Base-by-base conservation (phyloP, 2,113 vertebrate genomes). In the Suricata suricatta region DNA sequence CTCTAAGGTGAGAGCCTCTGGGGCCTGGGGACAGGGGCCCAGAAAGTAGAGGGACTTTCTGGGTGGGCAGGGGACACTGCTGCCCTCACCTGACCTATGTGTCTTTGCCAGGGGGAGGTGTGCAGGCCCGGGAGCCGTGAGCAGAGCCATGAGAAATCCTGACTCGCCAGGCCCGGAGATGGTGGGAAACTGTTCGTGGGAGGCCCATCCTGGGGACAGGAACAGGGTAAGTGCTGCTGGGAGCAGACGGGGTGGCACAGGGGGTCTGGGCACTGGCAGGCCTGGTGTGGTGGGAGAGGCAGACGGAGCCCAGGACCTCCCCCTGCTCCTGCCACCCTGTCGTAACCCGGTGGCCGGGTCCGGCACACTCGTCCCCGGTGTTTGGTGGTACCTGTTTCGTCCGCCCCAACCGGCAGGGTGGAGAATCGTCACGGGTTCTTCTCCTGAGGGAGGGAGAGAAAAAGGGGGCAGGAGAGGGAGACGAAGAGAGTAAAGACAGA, bases 111-210 rank as follows among this genome's bases (percentile, higher is more conserved):
- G 79, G 93, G 38, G 44, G 29, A 44, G 35, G 35, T 0, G 81
- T 35, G 74, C 86, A 4, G 11, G 54, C 66, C 3, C 0, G 80
- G 12, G 52, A 93, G 38, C 93, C 13, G 63, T 0, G 38, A 86
- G n/a, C 33, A 2, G 60, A 82, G 77, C 50, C 2, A 2, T 2
- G 57, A 69, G 82, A 38, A 33, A 15, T 6, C 80, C 57, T 84
- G 38, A 88, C 90, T 27, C 9, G 0, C 5, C 57, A 3, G 66
- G 82, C 85, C 85, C 25, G 60, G 83, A 85, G 57, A 98, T 98
- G 98, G 96, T 92, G 0, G 95, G 79, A 31, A 98, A 98, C 94
- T 98, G 98, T 23, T 97, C 97, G 17, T 98, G 97, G 98, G 98
- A 97, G 33, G 5, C 90, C 77, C 96, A 95, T 4, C 60, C 98